phyloP scores from a whole-genome alignment of 2,797 vertebrate genomes.

The Mycteria americana region DNA sequence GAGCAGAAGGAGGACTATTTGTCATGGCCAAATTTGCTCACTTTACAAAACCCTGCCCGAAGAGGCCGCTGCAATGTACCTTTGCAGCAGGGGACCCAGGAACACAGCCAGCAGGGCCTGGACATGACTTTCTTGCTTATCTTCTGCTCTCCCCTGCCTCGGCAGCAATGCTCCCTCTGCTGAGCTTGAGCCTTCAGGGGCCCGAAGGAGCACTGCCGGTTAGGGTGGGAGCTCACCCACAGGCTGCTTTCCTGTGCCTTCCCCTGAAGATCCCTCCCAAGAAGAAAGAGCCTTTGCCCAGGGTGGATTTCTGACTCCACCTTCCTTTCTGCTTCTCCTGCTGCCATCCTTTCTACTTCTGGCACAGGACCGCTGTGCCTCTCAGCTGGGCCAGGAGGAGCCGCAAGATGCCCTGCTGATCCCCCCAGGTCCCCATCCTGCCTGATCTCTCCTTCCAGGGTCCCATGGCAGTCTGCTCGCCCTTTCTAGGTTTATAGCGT shows the following conservation, averaged over 20 bases:
- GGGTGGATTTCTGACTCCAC: not conserved
- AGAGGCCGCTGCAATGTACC: not conserved
- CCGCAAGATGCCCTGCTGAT: not conserved
- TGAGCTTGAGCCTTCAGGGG: not conserved
- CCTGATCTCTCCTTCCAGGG: not conserved
- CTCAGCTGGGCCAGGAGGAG: not conserved
- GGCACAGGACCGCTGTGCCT: not conserved
- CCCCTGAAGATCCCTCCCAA: not conserved
- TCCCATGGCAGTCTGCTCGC: not conserved
- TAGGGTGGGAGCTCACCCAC: not conserved
- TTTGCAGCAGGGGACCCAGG: not conserved
- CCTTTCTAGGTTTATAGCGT: not conserved
- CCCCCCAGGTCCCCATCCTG: not conserved
- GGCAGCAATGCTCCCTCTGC: not conserved
- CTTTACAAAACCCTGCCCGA: not conserved
- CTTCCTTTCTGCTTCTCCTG: not conserved
- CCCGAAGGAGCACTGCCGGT: accelerated
- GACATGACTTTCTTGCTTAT: not conserved
- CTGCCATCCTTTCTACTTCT: no score
- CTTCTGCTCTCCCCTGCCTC: not conserved
- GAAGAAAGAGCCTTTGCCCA: not conserved
- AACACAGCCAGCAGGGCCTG: accelerated
- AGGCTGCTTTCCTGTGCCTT: not conserved
- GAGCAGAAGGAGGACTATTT: not conserved
- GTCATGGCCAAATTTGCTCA: not conserved